Conservation (phyloP, 2,888 invertebrate species). For the Lycophotia porphyrea region DNA sequence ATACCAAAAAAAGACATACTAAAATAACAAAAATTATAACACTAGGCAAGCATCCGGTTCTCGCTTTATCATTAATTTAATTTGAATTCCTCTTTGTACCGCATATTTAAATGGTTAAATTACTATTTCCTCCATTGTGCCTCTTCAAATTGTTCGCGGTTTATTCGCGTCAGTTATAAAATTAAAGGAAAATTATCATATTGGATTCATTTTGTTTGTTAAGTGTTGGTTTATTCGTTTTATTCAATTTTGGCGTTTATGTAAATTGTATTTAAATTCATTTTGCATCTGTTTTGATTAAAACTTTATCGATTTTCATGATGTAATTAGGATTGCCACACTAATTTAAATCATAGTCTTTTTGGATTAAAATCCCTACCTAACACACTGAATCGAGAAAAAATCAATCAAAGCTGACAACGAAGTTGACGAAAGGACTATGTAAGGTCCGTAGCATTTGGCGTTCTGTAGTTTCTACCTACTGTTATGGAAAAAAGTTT, state of each 20-base stretch:
- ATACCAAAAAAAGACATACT: neutral
- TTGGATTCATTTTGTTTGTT: constrained; percentile 5
- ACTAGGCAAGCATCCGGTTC: neutral
- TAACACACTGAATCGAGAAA: neutral
- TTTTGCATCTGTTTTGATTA: neutral
- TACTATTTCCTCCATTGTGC: constrained; percentile 13
- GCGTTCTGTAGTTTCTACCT: neutral
- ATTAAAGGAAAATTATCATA: constrained; percentile 29
- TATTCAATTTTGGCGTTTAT: neutral
- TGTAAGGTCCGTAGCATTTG: neutral
- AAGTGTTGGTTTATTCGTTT: constrained; percentile 9
- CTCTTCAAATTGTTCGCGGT: constrained; percentile 13
- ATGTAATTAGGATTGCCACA: neutral
- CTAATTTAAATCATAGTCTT: neutral
- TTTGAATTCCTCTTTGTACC: constrained; percentile 8
- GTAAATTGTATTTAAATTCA: neutral
- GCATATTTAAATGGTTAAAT: constrained; percentile 23
- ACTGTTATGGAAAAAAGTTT: neutral
- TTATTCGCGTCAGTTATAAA: constrained; percentile 3
- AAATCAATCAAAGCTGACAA: neutral
- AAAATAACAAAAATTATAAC: neutral
- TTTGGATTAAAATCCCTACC: neutral
- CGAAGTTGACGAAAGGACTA: neutral
- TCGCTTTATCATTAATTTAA: neutral
- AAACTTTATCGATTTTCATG: neutral